Evolutionary conservation across 1,140 invertebrate species (phyloP), one percentile per base, ranked within the genome.

Genomic region (Teleopsis dalmanni): DNA sequence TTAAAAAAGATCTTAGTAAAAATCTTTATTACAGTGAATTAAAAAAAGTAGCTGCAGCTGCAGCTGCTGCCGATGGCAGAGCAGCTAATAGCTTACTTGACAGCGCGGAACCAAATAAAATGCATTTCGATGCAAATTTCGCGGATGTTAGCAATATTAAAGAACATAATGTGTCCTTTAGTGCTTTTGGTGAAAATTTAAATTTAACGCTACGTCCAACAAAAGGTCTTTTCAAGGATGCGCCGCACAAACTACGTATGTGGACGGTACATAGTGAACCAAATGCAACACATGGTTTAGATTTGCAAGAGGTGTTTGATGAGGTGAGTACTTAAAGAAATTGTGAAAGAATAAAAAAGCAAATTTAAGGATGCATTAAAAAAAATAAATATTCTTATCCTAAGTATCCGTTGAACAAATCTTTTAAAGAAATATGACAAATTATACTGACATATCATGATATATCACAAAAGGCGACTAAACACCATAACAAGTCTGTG

Each of bases 161-260:
- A 37, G 73, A 76, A 23, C 81, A 83, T 54, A 81, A 81, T 64
- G 76, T 89, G 21, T 80, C 83, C 49, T 75, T 91, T 52, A 81
- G 81, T 65, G 87, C 84, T 36, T 90, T 89, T 60, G 87, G 87
- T 14, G 78, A 76, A 62, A 76, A 79, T 53, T 72, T 85, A 55
- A 82, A 84, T 60, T 72, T 93, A 51, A 82, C 79, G 56, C 70
- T 93, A 54, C 80, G 79, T 56, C 81, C 78, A 35, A 88, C 86
- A 35, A 75, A 84, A 52, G 80, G 83, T 23, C 71, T 89, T 33
- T 76, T 83, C 54, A 83, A 84, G 67, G 78, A 62, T 13, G 71
- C 75, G 47, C 72, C 76, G 16, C 69, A 81, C 34, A 76, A 79
- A 33, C 70, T 91, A 59, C 84, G 84, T 59, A 81, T 92, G 76